Base-by-base conservation (phyloP, 2,888 invertebrate species). In the Calephelis perditalis region DNA sequence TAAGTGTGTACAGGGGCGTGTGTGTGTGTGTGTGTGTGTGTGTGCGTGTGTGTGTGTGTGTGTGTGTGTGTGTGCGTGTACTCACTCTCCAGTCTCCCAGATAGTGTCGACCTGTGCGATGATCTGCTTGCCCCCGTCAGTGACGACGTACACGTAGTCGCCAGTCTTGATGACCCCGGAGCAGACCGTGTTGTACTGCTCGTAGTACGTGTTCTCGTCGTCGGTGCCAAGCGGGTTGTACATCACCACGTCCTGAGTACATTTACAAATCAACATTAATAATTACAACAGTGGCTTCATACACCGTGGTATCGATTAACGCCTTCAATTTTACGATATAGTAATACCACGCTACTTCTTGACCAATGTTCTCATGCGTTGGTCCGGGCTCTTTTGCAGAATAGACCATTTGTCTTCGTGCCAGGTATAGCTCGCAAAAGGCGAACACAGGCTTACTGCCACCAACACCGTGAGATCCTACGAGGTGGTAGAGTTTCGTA, bases 81-180 rank as follows among this genome's bases (percentile, higher is more conserved):
- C 94, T 92, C 84, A 97, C 97, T 95, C 94, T 78, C 94, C 94
- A 55, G 96, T 96, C 74, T 96, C 96, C 98, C 98, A 99, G 77
- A 99, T 96, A 63, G 95, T 95, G 79, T 99, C 98, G 67, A 99
- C 95, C 80, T 98, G 96, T 10, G 97, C 96, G 65, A 99, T 95
- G 73, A 97, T 94, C 78, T 98, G 98, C 81, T 96, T 94, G 57
- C 97, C 97, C 12, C 96, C 96, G 73, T 97, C 96, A 0, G 96
- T 96, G 63, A 97, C 97, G 11, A 99, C 97, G 77, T 98, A 98
- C 54, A 99, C 98, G 81, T 95, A 98, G 84, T 99, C 99, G 0
- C 99, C 97, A 0, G 95, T 95, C 88, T 96, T 96, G 58, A 97
- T 94, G 0, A 95, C 93, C 3, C 97, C 96, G 56, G 95, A 94